These are phyloP conservation scores for Phaedon cochleariae DNA, from an alignment of 2,888 invertebrate genomes.

Conservation along the genomic window DNA sequence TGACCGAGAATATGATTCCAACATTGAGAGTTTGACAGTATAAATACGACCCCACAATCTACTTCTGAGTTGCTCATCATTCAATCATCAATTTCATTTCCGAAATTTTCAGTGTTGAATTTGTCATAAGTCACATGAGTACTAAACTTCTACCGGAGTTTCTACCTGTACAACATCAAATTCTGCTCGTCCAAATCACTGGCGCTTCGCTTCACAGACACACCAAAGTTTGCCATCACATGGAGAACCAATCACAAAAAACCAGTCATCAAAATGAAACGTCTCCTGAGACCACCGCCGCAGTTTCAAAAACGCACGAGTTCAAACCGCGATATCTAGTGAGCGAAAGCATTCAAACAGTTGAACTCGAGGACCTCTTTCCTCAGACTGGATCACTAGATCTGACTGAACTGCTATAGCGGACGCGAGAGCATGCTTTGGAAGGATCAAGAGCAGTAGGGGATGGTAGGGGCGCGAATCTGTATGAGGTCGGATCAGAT, in stretches of 20 bases:
- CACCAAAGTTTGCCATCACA: conserved; percentile 47
- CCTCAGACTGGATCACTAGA: not conserved
- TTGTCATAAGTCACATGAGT: no score
- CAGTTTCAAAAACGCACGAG: not conserved
- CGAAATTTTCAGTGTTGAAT: no score
- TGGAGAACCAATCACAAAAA: conserved; percentile 8
- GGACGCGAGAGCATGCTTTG: not conserved
- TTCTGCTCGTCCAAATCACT: conserved; percentile 48
- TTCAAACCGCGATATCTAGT: not conserved
- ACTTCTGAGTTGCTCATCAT: no score
- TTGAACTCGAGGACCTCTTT: not conserved
- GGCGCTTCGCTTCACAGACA: conserved; percentile 45
- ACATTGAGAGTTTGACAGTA: no score
- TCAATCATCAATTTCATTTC: no score
- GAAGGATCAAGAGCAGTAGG: conserved; percentile 6
- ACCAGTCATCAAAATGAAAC: conserved; percentile 7
- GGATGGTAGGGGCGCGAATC: conserved; percentile 24
- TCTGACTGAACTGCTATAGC: not conserved
- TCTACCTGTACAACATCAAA: conserved; percentile 46
- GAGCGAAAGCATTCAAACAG: not conserved
- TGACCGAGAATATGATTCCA: no score
- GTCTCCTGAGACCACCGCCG: not conserved
- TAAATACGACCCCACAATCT: no score
- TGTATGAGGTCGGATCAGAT: conserved; percentile 19
- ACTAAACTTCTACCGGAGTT: not conserved